These are phyloP conservation scores for Gobiocypris rarus DNA, from an alignment of 2,113 vertebrate genomes.

Conservation along the genomic window DNA sequence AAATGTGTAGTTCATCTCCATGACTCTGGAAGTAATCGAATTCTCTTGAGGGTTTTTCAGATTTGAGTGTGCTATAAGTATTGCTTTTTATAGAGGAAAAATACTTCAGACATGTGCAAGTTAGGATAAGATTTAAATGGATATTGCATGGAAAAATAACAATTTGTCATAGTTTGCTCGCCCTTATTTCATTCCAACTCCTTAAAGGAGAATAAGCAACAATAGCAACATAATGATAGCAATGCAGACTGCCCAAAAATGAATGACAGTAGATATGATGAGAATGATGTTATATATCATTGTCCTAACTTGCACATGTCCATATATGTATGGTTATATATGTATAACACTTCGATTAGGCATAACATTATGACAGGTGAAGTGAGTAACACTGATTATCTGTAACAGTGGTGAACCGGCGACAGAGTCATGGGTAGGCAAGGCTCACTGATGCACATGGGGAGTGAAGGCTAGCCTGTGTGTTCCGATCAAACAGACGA, in stretches of 20 bases:
- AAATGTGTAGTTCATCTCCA: constrained; percentile 8
- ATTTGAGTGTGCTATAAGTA: neutral
- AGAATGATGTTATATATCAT: no score
- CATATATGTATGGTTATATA: no score
- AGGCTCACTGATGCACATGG: no score
- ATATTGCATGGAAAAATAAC: neutral
- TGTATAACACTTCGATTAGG: no score
- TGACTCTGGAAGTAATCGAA: constrained; percentile 22
- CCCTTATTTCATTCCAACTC: neutral
- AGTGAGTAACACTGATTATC: no score
- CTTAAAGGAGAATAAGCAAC: neutral
- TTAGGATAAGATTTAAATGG: neutral
- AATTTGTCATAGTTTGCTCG: neutral
- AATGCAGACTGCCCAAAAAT: neutral
- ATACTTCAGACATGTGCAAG: neutral
- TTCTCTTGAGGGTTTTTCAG: neutral
- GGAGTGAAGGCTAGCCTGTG: no score
- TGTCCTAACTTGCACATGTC: no score
- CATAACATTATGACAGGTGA: no score
- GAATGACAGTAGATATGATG: no score
- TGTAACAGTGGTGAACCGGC: no score
- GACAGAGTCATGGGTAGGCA: no score
- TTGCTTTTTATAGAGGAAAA: neutral
- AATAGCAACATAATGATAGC: neutral
- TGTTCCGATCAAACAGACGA: no score